These are phyloP conservation scores for Nemapogon koenigi DNA, from an alignment of 2,888 invertebrate genomes.

Conservation along the genomic window DNA sequence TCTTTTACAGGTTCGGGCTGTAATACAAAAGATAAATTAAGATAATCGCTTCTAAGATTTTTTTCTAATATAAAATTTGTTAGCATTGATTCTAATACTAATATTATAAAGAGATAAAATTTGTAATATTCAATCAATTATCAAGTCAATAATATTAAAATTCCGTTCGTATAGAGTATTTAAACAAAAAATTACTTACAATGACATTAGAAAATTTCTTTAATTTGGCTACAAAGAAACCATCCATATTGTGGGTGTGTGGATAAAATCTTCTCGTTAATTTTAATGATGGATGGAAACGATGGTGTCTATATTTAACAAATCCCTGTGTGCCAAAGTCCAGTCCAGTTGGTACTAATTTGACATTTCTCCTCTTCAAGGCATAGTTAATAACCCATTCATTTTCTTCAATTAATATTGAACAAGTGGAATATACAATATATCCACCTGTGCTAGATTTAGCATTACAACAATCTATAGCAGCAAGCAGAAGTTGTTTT, in stretches of 20 bases:
- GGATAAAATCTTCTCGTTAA: constrained; percentile 93
- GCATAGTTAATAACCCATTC: constrained; percentile 97
- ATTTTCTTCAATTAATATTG: constrained; percentile 97
- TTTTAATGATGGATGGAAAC: constrained; percentile 91
- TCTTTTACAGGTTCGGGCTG: constrained; percentile 54
- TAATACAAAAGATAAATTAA: too few relatives aligned
- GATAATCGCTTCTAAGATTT: too few relatives aligned
- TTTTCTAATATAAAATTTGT: too few relatives aligned
- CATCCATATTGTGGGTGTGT: constrained; percentile 98
- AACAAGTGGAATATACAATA: constrained; percentile 98
- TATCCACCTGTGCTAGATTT: constrained; percentile 92
- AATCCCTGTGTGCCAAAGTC: constrained; percentile 97
- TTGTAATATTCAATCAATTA: too few relatives aligned
- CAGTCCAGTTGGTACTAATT: constrained; percentile 90
- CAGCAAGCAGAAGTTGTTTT: constrained; percentile 88
- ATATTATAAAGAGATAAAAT: too few relatives aligned
- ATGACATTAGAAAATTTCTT: constrained; percentile 91
- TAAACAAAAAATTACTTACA: constrained; percentile 38
- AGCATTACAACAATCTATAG: constrained; percentile 96
- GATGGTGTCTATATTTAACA: constrained; percentile 80
- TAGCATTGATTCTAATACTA: too few relatives aligned
- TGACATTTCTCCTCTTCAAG: constrained; percentile 90
- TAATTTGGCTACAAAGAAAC: constrained; percentile 97
- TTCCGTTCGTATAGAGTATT: too few relatives aligned
- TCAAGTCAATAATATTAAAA: too few relatives aligned